Conservation (phyloP, 2,888 invertebrate species). For the Leucophenga montana region DNA sequence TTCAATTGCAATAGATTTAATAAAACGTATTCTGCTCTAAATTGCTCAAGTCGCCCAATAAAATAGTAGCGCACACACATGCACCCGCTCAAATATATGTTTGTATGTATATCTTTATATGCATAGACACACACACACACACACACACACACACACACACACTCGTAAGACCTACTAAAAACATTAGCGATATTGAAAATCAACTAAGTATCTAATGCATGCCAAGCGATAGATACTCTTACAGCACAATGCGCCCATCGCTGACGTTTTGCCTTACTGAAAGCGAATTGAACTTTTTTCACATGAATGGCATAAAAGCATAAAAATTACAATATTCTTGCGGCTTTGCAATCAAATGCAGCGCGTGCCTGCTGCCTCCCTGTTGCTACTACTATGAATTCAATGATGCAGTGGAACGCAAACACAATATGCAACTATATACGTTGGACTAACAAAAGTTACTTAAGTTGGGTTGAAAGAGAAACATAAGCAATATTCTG, state of each 20-base stretch:
- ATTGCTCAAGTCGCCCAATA: no score
- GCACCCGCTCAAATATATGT: constrained; percentile 14
- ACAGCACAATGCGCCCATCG: constrained; percentile 29
- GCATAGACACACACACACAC: background rate
- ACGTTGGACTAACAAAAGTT: no score
- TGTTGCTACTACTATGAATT: constrained; percentile 17
- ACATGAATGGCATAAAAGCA: constrained; percentile 57
- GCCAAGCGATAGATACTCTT: background rate
- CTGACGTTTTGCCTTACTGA: constrained; percentile 38
- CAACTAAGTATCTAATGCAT: background rate
- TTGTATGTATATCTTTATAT: constrained; percentile 34
- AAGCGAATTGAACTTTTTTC: constrained; percentile 50
- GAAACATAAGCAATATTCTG: no score
- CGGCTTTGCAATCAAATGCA: constrained; percentile 36
- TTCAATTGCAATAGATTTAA: no score
- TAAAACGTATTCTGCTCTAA: no score
- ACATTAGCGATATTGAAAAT: constrained; percentile 64
- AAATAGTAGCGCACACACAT: no score
- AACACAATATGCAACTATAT: constrained; percentile 29
- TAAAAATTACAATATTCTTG: constrained; percentile 65
- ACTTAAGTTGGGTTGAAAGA: no score
- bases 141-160: no score
- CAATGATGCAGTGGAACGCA: constrained; percentile 45
- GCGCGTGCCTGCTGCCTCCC: constrained; percentile 13
- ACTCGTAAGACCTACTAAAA: constrained; percentile 52